Percentiles rank a stretch among this genome's conserved stretches.
Evolutionary conservation across 2,797 vertebrate species (phyloP).

Genomic region (Cossypha heuglini): DNA sequence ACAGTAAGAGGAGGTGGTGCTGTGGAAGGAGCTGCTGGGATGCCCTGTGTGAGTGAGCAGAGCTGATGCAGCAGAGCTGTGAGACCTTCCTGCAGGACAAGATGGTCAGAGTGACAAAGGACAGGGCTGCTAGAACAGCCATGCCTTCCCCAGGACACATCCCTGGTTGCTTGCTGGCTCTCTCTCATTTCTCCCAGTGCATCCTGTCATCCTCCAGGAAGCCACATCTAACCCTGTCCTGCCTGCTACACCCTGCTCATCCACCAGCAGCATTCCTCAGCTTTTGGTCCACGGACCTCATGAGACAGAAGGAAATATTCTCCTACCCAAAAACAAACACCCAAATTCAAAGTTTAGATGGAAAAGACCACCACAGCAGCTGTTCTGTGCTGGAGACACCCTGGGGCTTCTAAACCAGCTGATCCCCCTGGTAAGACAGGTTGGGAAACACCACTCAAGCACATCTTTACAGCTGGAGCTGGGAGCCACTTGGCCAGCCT

Average conservation of each 20-base stretch:
- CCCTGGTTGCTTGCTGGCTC: background rate
- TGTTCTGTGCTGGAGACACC: background rate
- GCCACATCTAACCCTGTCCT: background rate
- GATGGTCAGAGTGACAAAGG: fast-evolving
- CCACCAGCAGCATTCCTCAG: background rate
- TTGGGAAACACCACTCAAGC: fast-evolving
- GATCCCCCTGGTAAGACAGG: background rate
- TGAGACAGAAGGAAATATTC: background rate
- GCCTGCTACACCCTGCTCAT: background rate
- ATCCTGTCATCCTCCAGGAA: background rate
- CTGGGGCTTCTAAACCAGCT: background rate
- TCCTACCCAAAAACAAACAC: background rate
- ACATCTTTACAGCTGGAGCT: fast-evolving
- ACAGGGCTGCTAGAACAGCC: background rate
- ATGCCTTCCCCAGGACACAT: background rate
- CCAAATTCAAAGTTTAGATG: background rate
- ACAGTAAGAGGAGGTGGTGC: fast-evolving
- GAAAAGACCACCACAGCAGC: background rate
- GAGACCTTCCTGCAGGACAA: background rate
- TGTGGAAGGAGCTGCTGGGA: background rate
- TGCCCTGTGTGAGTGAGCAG: background rate
- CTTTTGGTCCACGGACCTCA: fast-evolving
- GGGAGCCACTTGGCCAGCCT: background rate
- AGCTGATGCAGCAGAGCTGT: background rate
- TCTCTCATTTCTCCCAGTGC: background rate